Base-by-base conservation (phyloP, 2,888 invertebrate genomes). In the Nemoura dubitans region DNA sequence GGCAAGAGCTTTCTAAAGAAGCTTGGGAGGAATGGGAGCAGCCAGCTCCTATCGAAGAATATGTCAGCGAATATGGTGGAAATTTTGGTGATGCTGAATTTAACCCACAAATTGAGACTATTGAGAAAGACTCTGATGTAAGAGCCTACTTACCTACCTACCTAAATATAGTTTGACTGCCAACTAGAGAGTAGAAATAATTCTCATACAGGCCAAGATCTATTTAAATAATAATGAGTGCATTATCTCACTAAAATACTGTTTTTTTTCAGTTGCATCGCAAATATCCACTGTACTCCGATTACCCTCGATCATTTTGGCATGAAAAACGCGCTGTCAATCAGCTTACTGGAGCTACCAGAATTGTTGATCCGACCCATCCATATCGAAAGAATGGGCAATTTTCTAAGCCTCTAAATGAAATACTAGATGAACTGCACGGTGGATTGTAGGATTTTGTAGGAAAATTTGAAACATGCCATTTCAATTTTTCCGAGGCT, bases 111-210 rank as follows among this genome's bases (percentile, higher is more conserved):
- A 26, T 27, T 16, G 84, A 84, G 16, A 84, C 59, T 0, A 59
- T 84, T 76, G 76, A 26, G 7, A 84, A 84, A 76, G 76, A 84
- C 76, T 84, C 84, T 7, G 84, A 84, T 43, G 84, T 84, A 84
- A 3, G 76, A 0, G 29, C 16, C n/a, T n/a, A n/a, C n/a, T n/a
- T n/a, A n/a, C n/a, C n/a, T n/a, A n/a, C n/a, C n/a, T n/a, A n/a
- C n/a, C n/a, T n/a, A n/a, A n/a, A n/a, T n/a, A n/a, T n/a, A n/a
- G n/a, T n/a, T n/a, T n/a, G 25, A 16, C 16, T 80, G 36, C 3
- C 36, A 36, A 36, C 10, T 36, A 10, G 36, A 36, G 36, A 10
- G 36, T 6, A 36, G 36, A 6, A 36, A 10, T 36, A 6, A 3
- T 36, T 36, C 10, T 3, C 3, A 10, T 36, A 36, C 10, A 3